Base-by-base conservation (phyloP, 2,113 vertebrate species). In the Puma concolor region DNA sequence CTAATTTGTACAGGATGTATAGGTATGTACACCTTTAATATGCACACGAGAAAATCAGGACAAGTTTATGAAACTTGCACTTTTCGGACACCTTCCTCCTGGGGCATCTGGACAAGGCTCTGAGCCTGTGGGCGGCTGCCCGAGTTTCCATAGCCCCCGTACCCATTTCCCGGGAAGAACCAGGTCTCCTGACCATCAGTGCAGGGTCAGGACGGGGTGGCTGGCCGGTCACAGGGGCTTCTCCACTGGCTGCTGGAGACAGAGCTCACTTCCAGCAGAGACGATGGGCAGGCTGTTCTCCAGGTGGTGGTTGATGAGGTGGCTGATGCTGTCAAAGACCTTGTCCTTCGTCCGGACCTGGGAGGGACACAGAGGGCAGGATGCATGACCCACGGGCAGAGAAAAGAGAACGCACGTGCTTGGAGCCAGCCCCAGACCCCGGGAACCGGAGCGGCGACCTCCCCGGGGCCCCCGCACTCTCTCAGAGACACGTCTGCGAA, bases 271-370 rank as follows among this genome's bases (percentile, higher is more conserved):
- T 97, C 99, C 99, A 1, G 99, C 99, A 21, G 99, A 99, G 94
- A 99, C 98, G 85, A 99, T 99, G 27, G 99, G 99, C 98, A 99
- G 99, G 98, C 99, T 99, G 99, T 99, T 99, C 98, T 99, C 99
- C 88, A 99, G 99, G 93, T 99, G 99, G 98, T 99, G 99, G 98
- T 99, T 99, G 98, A 99, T 99, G 97, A 99, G 99, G 98, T 99
- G 99, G 98, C 99, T 99, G 98, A 99, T 99, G 99, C 99, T 99
- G 98, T 99, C 99, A 97, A 99, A 99, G 96, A 99, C 97, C 97
- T 99, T 99, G 98, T 99, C 99, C 99, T 99, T 99, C 41, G 99
- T 99, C 98, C 99, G 99, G 98, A 99, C 99, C 99, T 99, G 98
- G 69, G 97, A 95, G 98, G 74, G 95, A 80, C 38, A 66, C 3